Evolutionary conservation across 2,113 vertebrate genomes (phyloP).

Genomic region (Odontesthes bonariensis): DNA sequence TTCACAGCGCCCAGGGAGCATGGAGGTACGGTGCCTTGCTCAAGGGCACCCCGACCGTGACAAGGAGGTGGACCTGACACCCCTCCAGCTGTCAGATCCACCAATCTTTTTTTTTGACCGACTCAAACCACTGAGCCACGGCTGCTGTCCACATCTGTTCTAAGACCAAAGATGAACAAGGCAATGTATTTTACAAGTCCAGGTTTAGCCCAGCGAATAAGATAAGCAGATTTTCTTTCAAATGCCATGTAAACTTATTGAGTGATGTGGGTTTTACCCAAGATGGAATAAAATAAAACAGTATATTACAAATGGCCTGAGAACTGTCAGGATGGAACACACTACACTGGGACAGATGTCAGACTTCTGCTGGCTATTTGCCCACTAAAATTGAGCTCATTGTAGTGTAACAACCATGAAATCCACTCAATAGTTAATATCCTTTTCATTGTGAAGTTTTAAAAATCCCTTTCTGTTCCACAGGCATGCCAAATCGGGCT

Average conservation of each 20-base stretch:
- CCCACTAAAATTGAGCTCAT: constrained; percentile 54
- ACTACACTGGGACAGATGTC: constrained; percentile 13
- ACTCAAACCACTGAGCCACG: no score
- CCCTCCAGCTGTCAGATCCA: no score
- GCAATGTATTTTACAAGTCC: no score
- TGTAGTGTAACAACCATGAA: constrained; percentile 58
- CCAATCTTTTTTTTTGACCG: no score
- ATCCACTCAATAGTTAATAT: constrained; percentile 60
- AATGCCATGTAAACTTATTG: neutral
- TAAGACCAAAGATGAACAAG: no score
- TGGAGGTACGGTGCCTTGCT: no score
- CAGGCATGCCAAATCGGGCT: constrained; percentile 66
- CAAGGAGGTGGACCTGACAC: no score
- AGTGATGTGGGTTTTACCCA: constrained; percentile 9
- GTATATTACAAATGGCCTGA: constrained; percentile 25
- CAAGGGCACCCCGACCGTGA: no score
- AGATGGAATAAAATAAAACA: constrained; percentile 34
- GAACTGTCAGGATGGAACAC: constrained; percentile 21
- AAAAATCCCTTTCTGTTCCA: constrained; percentile 57
- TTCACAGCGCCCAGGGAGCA: no score
- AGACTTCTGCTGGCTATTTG: constrained; percentile 49
- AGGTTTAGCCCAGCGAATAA: no score
- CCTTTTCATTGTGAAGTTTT: constrained; percentile 63
- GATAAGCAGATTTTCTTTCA: no score
- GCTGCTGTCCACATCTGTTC: no score